Percentiles rank a stretch among this genome's conserved stretches.
phyloP scores from a whole-genome alignment of 2,113 vertebrate species.

The Falcunculus frontatus region DNA sequence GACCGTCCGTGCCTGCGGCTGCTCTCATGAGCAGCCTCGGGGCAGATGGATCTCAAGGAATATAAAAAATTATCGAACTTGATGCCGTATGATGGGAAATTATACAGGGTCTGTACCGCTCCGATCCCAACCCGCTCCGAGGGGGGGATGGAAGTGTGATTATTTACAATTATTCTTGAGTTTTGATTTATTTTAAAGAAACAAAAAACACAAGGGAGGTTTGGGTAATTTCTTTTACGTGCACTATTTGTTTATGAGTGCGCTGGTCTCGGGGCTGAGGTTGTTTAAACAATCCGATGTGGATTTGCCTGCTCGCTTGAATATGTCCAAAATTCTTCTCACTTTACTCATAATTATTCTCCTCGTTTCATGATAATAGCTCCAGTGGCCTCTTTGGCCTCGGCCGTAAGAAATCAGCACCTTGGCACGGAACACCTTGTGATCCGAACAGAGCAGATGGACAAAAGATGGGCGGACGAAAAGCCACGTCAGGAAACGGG shows the following conservation, averaged over 20 bases:
- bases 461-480: not conserved
- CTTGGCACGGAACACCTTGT: not conserved
- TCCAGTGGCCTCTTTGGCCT: not conserved
- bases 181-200: not conserved
- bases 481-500: too few relatives aligned
- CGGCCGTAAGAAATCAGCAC: not conserved
- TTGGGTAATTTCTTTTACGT: not conserved
- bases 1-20: not conserved
- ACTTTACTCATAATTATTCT: not conserved
- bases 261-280: not conserved
- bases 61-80: not conserved
- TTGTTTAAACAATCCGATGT: not conserved
- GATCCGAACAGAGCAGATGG: not conserved
- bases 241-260: not conserved
- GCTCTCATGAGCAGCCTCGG: not conserved
- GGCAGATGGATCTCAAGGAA: not conserved
- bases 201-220: not conserved
- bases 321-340: not conserved
- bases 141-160: not conserved
- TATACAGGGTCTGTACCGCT: accelerated
- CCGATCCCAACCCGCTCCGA: not conserved
- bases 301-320: not conserved
- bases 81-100: not conserved
- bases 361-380: not conserved
- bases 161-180: not conserved